Evolutionary conservation across 2,113 vertebrate species (phyloP).

Genomic region (Bothrops jararaca): DNA sequence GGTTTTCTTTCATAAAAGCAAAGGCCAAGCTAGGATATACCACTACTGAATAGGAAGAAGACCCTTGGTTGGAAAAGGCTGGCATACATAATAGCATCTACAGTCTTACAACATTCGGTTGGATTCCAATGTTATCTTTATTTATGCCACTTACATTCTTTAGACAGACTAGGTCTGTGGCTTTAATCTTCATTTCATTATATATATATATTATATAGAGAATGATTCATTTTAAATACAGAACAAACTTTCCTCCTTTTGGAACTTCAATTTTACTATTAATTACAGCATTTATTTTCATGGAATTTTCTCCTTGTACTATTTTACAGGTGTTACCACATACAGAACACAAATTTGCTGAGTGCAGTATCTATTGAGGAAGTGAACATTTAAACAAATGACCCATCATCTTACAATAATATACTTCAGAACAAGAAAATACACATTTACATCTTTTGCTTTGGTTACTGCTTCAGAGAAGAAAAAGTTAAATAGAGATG

Average conservation of each 20-base stretch:
- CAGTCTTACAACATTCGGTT: neutral
- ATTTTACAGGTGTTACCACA: neutral
- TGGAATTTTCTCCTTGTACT: neutral
- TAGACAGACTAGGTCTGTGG: neutral
- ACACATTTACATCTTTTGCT: neutral
- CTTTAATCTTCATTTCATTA: constrained; percentile 6
- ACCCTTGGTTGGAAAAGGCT: neutral
- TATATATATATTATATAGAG: neutral
- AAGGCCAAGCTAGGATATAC: neutral
- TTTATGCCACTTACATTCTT: constrained; percentile 23
- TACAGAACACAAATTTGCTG: neutral
- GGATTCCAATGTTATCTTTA: neutral
- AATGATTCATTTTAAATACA: constrained; percentile 4
- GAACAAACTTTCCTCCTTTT: neutral
- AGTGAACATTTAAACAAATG: neutral
- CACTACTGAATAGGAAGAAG: neutral
- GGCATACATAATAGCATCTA: neutral
- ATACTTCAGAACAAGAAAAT: neutral
- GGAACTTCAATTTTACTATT: constrained; percentile 4
- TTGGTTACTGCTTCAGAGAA: neutral
- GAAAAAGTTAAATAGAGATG: neutral
- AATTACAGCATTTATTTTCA: neutral
- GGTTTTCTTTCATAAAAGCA: neutral
- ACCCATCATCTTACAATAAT: neutral
- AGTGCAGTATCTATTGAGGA: neutral